Evolutionary conservation across 1,140 invertebrate species (phyloP).

Genomic region (Neodiprion virginianus): DNA sequence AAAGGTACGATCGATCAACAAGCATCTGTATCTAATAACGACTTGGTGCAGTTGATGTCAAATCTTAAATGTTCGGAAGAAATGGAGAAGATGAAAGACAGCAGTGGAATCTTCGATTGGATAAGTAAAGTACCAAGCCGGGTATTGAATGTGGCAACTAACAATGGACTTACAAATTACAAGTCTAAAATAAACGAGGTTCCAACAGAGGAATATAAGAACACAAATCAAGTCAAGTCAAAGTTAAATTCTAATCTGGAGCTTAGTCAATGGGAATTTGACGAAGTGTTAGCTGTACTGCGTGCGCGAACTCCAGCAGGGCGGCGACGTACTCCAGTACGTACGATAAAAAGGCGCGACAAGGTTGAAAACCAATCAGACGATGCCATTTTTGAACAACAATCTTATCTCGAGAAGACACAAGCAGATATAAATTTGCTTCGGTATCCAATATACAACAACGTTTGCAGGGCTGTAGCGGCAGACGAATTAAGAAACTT

Average conservation of each 20-base stretch:
- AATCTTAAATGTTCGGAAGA: constrained; percentile 49
- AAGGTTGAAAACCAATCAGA: constrained; percentile 34
- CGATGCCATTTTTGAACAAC: constrained; percentile 14
- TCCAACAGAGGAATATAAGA: constrained; percentile 23
- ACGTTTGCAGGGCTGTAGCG: not conserved
- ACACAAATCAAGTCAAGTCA: constrained; percentile 34
- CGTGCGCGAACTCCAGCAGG: constrained; percentile 48
- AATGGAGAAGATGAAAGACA: constrained; percentile 43
- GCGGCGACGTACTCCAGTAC: constrained; percentile 39
- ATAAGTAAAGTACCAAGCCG: constrained; percentile 47
- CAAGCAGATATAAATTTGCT: not conserved
- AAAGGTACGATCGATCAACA: not conserved
- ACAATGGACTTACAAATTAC: constrained; percentile 29
- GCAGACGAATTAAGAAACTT: not conserved
- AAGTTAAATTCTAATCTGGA: constrained; percentile 55
- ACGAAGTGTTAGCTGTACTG: constrained; percentile 61
- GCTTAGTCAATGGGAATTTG: constrained; percentile 58
- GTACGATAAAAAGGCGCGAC: constrained; percentile 41
- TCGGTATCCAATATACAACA: not conserved
- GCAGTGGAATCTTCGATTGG: constrained; percentile 52
- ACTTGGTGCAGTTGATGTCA: constrained; percentile 50
- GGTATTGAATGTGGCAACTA: constrained; percentile 37
- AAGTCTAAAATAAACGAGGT: constrained; percentile 30
- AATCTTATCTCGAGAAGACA: not conserved
- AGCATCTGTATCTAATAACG: constrained; percentile 21